These are phyloP conservation scores for Nyctibius bracteatus DNA, from an alignment of 2,113 vertebrate genomes.

Conservation along the genomic window DNA sequence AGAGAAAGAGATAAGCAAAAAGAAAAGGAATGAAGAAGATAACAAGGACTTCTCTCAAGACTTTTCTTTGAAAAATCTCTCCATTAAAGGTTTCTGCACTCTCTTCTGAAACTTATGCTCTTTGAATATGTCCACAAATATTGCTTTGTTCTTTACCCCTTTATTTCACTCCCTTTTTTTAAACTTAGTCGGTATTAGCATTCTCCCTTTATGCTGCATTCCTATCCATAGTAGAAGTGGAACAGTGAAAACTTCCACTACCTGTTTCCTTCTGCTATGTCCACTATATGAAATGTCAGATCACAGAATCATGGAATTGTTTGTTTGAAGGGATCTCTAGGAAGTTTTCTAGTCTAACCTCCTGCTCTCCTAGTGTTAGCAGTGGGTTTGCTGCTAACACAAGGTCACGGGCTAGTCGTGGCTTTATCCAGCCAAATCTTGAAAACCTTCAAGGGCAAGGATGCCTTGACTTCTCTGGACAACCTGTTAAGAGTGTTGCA, in stretches of 20 bases:
- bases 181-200: neutral
- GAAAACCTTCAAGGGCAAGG: neutral
- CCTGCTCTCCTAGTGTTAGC: neutral
- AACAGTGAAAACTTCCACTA: neutral
- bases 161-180: neutral
- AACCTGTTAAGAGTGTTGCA: neutral
- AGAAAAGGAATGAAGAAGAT: neutral
- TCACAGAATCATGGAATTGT: neutral
- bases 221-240: neutral
- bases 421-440: neutral
- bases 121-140: neutral
- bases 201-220: neutral
- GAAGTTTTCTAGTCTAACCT: neutral
- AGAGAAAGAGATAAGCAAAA: neutral
- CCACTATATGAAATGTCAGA: neutral
- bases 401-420: neutral
- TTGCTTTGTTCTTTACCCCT: neutral
- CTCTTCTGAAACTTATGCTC: neutral
- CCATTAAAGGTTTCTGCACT: neutral
- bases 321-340: neutral
- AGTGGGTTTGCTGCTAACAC: neutral
- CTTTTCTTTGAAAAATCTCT: neutral
- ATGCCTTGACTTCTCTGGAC: neutral
- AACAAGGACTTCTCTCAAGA: neutral
- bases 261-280: neutral